Conservation (phyloP, 2,113 vertebrate species). For the Coreoperca whiteheadi region DNA sequence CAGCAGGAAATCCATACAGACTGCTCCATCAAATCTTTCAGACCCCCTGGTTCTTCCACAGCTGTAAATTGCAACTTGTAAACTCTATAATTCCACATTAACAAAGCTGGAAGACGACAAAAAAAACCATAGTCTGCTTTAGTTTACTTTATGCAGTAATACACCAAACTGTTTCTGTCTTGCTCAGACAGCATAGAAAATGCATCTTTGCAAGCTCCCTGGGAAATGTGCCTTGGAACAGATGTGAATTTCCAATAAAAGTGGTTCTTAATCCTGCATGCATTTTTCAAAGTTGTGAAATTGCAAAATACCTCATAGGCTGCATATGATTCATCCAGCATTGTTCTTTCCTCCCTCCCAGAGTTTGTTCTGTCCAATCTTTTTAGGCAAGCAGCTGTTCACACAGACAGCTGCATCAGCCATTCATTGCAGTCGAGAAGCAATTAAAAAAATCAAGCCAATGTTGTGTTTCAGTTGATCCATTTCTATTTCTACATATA, state of each 20-base stretch:
- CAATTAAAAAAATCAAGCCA: conserved; percentile 83
- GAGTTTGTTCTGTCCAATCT: conserved; percentile 65
- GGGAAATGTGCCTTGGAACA: conserved; percentile 70
- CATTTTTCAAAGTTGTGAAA: conserved; percentile 78
- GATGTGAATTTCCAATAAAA: conserved; percentile 77
- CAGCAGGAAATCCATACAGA: conserved; percentile 72
- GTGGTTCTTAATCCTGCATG: conserved; percentile 70
- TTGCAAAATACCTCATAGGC: conserved; percentile 74
- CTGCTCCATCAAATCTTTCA: conserved; percentile 56
- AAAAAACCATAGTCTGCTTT: conserved; percentile 47
- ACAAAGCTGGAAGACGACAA: conserved; percentile 53
- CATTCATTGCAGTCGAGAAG: conserved; percentile 74
- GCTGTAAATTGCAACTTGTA: conserved; percentile 66
- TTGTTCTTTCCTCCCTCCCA: conserved; percentile 60
- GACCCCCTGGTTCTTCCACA: conserved; percentile 61
- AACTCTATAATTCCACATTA: conserved; percentile 60
- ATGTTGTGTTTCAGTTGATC: conserved; percentile 86
- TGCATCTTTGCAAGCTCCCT: conserved; percentile 65
- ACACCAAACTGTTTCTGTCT: conserved; percentile 52
- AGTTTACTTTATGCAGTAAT: conserved; percentile 46
- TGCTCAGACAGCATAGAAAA: conserved; percentile 62
- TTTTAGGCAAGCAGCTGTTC: conserved; percentile 84
- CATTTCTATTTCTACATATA: conserved; percentile 82
- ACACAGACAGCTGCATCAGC: conserved; percentile 82
- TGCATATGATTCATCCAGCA: conserved; percentile 67